These are phyloP conservation scores for Gymnoscelis rufifasciata DNA, from an alignment of 2,888 invertebrate species.

Conservation along the genomic window DNA sequence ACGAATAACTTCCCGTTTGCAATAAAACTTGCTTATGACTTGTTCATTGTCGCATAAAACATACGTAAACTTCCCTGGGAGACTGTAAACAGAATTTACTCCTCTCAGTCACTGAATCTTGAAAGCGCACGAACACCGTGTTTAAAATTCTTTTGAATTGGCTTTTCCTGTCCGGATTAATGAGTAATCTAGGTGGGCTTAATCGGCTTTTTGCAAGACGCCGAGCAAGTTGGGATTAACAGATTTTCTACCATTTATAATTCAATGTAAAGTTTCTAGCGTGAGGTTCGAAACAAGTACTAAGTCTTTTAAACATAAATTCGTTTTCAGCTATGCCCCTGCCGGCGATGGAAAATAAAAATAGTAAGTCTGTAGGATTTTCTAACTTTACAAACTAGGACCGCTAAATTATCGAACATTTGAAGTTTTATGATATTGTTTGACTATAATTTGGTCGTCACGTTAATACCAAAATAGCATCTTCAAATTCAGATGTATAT, in stretches of 20 bases:
- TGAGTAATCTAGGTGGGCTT: slow-evolving; percentile 19
- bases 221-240: slow-evolving; percentile 17
- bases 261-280: slow-evolving; percentile 14
- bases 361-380: slow-evolving; percentile 45
- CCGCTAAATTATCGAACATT: too few relatives aligned
- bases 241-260: slow-evolving; percentile 23
- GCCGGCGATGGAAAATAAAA: slow-evolving; percentile 64
- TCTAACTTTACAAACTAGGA: background rate
- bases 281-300: background rate
- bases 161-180: slow-evolving; percentile 13
- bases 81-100: slow-evolving; percentile 5
- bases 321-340: slow-evolving; percentile 61
- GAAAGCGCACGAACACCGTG: slow-evolving; percentile 3
- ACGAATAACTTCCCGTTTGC: slow-evolving; percentile 22
- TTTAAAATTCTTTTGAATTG: slow-evolving; percentile 13
- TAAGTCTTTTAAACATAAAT: slow-evolving; percentile 4
- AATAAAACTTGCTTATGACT: slow-evolving; percentile 26
- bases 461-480: too few relatives aligned
- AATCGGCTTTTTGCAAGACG: slow-evolving; percentile 19
- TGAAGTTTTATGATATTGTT: too few relatives aligned
- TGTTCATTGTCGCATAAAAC: slow-evolving; percentile 25
- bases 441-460: too few relatives aligned
- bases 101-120: slow-evolving; percentile 11
- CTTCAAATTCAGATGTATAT: too few relatives aligned
- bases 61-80: slow-evolving; percentile 12